Evolutionary conservation across 2,797 vertebrate species (phyloP).

Genomic region (Intellagama lesueurii): DNA sequence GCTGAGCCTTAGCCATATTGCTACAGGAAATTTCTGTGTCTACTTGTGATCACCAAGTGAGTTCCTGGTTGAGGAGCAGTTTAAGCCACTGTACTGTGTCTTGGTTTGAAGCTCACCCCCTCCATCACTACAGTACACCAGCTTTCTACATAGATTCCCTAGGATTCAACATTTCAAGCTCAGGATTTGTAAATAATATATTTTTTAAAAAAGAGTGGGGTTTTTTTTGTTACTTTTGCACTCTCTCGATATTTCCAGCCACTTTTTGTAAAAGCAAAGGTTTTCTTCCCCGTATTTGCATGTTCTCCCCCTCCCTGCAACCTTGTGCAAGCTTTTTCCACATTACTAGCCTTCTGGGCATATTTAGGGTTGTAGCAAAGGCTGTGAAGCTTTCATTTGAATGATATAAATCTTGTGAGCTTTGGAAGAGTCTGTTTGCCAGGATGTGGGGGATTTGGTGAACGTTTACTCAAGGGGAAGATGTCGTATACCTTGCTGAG

Average conservation of each 20-base stretch:
- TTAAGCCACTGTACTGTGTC: background rate
- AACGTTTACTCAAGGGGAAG: background rate
- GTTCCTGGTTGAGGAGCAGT: background rate
- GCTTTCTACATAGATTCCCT: background rate
- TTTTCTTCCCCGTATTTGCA: background rate
- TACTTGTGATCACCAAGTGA: background rate
- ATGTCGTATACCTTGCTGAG: background rate
- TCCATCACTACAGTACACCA: background rate
- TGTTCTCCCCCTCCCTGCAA: background rate
- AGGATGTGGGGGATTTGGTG: background rate
- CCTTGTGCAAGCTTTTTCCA: background rate
- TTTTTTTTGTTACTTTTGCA: background rate
- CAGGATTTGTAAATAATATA: background rate
- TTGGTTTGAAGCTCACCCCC: background rate
- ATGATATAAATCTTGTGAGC: background rate
- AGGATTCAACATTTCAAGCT: background rate
- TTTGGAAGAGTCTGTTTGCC: constrained; percentile 25
- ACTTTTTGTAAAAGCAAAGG: background rate
- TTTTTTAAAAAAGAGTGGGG: background rate
- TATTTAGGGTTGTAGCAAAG: constrained; percentile 36
- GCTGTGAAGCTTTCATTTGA: background rate
- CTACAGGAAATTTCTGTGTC: background rate
- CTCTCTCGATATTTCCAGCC: background rate
- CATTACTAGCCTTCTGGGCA: constrained; percentile 26
- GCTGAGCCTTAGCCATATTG: background rate